Percentiles rank a stretch among this genome's conserved stretches.
Conservation (phyloP, 2,888 invertebrate genomes). For the Nasonia oneida region DNA sequence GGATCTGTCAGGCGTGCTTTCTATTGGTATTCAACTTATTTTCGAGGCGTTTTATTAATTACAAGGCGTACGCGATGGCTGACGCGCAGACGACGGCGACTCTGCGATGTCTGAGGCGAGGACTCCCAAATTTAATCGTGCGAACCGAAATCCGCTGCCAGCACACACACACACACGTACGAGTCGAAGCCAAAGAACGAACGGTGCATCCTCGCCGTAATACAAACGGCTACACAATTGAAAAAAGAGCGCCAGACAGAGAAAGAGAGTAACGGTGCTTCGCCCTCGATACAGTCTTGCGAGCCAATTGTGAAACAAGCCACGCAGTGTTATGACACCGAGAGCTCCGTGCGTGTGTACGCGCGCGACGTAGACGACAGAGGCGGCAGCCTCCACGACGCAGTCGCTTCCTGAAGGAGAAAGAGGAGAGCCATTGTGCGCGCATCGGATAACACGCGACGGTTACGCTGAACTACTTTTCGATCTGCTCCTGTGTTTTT, state of each 20-base stretch:
- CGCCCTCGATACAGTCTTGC: conserved; percentile 52
- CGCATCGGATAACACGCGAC: conserved; percentile 35
- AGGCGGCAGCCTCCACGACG: background rate
- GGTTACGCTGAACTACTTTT: conserved; percentile 51
- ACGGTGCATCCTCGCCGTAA: conserved; percentile 27
- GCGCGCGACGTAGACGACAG: background rate
- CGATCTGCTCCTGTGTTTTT: background rate
- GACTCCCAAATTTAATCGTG: too few species aligned
- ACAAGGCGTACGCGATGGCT: too few species aligned
- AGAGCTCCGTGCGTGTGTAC: background rate
- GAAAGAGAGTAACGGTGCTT: conserved; percentile 54
- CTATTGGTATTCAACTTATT: too few species aligned
- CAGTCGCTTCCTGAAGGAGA: conserved; percentile 30
- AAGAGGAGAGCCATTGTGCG: conserved; percentile 33
- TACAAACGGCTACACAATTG: background rate
- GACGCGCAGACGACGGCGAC: too few species aligned
- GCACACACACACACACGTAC: background rate
- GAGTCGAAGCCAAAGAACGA: conserved; percentile 12
- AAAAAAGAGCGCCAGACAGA: background rate
- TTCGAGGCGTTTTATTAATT: too few species aligned
- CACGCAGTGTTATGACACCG: conserved; percentile 39
- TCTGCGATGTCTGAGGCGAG: too few species aligned
- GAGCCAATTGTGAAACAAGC: conserved; percentile 52
- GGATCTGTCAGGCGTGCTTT: background rate
- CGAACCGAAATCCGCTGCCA: too few species aligned